Percentiles rank a stretch among this genome's conserved stretches.
phyloP scores from a whole-genome alignment of 1,140 invertebrate genomes.

The Tetraneura akinire region DNA sequence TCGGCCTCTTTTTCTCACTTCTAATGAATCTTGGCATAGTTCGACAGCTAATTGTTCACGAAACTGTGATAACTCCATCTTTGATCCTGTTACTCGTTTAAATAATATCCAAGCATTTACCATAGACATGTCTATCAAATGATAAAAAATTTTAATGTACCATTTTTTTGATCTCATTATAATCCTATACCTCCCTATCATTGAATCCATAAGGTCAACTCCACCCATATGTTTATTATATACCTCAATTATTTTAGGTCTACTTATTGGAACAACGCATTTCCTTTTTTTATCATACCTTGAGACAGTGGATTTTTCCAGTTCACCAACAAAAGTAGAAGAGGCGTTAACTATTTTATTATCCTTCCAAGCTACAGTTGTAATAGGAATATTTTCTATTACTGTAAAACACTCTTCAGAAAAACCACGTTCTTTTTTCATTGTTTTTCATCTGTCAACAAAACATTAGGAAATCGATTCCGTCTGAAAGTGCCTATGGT shows the following conservation, averaged over 20 bases:
- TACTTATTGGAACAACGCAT: no score
- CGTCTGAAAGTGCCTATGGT: not conserved
- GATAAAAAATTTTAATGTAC: constrained; percentile 2
- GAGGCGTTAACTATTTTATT: not conserved
- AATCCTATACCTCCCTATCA: not conserved
- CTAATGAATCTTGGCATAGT: no score
- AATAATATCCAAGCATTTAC: not conserved
- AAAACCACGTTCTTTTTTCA: not conserved
- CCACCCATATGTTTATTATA: no score
- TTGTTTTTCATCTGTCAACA: not conserved
- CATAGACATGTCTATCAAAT: not conserved
- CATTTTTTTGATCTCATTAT: not conserved
- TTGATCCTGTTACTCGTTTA: no score
- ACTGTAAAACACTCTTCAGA: not conserved
- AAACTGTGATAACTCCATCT: no score
- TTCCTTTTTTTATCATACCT: no score
- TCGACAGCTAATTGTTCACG: no score
- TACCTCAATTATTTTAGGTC: not conserved
- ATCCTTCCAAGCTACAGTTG: not conserved
- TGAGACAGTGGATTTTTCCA: not conserved
- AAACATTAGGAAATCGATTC: not conserved
- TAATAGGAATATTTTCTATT: no score
- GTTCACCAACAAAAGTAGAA: not conserved
- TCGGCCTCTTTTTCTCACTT: no score
- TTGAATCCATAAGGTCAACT: not conserved